Evolutionary conservation across 2,888 invertebrate species (phyloP).

Genomic region (Aleiodes alternator): DNA sequence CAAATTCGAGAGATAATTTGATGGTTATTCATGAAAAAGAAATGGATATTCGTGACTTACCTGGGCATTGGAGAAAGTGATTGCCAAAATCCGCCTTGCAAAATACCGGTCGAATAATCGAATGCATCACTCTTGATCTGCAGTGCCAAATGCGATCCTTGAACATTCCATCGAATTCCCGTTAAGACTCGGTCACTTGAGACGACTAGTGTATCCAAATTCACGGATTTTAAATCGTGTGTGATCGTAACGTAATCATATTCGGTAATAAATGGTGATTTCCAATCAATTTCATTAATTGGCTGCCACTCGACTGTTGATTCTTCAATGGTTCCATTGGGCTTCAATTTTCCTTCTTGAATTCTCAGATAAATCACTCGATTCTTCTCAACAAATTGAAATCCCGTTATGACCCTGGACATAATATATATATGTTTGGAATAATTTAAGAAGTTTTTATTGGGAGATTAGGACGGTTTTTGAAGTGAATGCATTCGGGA

Average conservation of each 20-base stretch:
- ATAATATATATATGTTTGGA: background rate
- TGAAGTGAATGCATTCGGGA: background rate
- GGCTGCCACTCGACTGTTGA: background rate
- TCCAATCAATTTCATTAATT: background rate
- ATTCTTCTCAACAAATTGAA: background rate
- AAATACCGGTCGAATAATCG: too few relatives aligned
- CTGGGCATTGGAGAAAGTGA: too few relatives aligned
- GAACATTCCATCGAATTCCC: background rate
- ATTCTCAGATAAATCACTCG: background rate
- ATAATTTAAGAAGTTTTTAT: background rate
- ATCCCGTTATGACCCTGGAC: background rate
- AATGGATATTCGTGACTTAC: background rate
- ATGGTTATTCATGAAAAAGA: slow-evolving; percentile 63
- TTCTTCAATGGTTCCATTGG: background rate
- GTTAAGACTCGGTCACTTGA: background rate
- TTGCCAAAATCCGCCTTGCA: too few relatives aligned
- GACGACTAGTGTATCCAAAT: background rate
- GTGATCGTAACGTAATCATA: background rate
- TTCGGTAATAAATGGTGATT: background rate
- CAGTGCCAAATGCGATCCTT: too few relatives aligned
- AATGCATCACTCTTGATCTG: too few relatives aligned
- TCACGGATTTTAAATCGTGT: background rate
- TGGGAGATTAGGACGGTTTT: background rate
- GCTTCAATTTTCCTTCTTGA: background rate
- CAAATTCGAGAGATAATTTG: background rate